Percentiles rank a stretch among this genome's conserved stretches.
Evolutionary conservation across 2,113 vertebrate genomes (phyloP).

Genomic region (Lagopus leucura): DNA sequence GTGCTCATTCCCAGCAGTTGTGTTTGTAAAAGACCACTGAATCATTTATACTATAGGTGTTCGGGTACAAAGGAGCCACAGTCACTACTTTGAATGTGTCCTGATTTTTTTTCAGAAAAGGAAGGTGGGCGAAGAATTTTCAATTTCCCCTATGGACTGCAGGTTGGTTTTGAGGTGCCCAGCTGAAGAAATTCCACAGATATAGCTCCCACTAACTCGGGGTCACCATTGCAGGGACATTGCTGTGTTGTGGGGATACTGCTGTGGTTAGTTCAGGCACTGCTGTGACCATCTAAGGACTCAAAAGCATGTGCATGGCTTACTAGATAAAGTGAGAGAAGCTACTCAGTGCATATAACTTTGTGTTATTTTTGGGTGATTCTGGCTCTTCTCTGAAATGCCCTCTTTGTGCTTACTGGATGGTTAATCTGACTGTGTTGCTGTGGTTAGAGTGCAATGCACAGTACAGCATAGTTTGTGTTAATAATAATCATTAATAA

Average conservation of each 20-base stretch:
- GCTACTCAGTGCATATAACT: not conserved
- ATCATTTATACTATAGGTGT: not conserved
- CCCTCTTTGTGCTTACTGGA: not conserved
- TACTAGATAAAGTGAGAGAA: not conserved
- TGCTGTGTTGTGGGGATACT: not conserved
- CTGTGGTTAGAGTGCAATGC: not conserved
- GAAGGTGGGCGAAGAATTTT: not conserved
- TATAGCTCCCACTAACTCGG: not conserved
- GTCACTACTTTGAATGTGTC: not conserved
- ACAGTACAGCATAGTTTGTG: not conserved
- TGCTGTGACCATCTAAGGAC: not conserved
- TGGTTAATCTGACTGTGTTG: not conserved
- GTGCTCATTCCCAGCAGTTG: not conserved
- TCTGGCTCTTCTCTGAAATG: not conserved
- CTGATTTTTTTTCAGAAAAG: not conserved
- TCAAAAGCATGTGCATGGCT: not conserved
- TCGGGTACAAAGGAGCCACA: not conserved
- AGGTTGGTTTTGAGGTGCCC: constrained; percentile 20
- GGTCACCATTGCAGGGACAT: not conserved
- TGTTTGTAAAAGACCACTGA: fast-evolving
- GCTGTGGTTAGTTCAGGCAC: not conserved
- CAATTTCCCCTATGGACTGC: not conserved
- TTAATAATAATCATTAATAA: constrained; percentile 5
- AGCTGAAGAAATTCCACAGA: not conserved
- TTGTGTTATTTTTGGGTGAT: not conserved